Evolutionary conservation across 1,140 invertebrate genomes (phyloP), one percentile per base, ranked within the genome.

Genomic region (Meloidogyne exigua): DNA sequence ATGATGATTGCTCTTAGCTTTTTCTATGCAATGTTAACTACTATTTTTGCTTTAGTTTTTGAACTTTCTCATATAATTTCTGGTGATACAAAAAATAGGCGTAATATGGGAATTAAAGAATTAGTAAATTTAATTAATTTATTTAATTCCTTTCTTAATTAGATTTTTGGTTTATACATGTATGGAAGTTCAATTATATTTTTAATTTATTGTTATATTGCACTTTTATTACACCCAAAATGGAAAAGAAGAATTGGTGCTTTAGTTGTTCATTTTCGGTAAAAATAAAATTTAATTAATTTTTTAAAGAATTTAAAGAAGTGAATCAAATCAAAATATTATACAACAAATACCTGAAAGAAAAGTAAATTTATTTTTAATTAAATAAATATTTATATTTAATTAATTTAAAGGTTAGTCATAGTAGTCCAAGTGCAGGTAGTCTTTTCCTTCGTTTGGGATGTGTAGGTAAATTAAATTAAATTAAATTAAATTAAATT

Each of bases 161-260:
- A 98, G 92, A 93, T 93, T 76, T 96, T 97, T 90, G 98, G 96
- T 90, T 94, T 95, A 65, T 98, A 96, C 89, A 91, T 98, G 65
- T 98, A 97, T 89, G 92, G 93, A 80, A 92, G 92, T 88, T 96
- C 94, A 89, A 94, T 98, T 87, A 89, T 96, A 78, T 98, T 97
- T 90, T 91, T 98, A 81, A 90, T 96, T 80, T 98, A 97, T 89
- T 94, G 96, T 66, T 96, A 96, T 90, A 93, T 94, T 89, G 97
- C 96, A 90, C 90, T 98, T 76, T 91, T 98, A 75, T 93, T 94
- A 90, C 93, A 95, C 75, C 83, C 88, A 92, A 92, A 89, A 91
- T 88, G 76, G 92, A 76, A 72, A 69, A 67, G 28, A 32, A 80
- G 76, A 73, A 73, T 73, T 65, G 49, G 49, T 5, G 57, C 42